Evolutionary conservation across 1,140 invertebrate species (phyloP).

Genomic region (Forficula auricularia): DNA sequence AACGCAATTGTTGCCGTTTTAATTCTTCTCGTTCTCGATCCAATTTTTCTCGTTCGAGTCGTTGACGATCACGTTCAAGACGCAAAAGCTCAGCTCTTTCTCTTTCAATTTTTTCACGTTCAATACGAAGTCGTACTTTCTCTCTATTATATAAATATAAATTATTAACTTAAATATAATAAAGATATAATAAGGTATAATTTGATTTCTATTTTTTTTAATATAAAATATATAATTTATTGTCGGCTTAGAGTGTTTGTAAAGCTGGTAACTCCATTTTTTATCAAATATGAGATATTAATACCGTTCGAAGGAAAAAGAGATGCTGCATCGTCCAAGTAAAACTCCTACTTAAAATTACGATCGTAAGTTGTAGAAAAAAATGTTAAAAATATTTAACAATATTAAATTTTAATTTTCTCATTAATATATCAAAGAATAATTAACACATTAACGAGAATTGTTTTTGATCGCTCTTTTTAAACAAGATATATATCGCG

Average conservation of each 20-base stretch:
- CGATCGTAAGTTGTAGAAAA: no score
- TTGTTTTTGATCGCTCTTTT: no score
- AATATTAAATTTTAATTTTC: no score
- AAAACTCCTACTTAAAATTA: no score
- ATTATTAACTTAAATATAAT: slow-evolving; percentile 8
- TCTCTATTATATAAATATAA: slow-evolving; percentile 31
- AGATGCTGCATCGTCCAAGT: no score
- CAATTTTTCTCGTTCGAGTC: slow-evolving; percentile 62
- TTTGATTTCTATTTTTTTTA: slow-evolving; percentile 1
- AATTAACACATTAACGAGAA: no score
- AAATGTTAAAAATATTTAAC: no score
- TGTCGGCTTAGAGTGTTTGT: background rate
- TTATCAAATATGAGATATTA: no score
- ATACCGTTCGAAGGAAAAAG: no score
- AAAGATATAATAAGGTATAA: slow-evolving; percentile 1
- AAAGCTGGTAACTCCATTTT: no score
- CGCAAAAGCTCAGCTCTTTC: slow-evolving; percentile 64
- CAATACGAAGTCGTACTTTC: slow-evolving; percentile 52
- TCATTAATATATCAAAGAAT: no score
- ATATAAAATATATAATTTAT: background rate
- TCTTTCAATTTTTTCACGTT: slow-evolving; percentile 56
- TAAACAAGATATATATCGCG: no score
- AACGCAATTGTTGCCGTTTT: slow-evolving; percentile 53
- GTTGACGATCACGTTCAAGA: slow-evolving; percentile 61
- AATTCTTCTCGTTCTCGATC: slow-evolving; percentile 67